These are phyloP conservation scores for Chloroclysta siterata DNA, from an alignment of 2,888 invertebrate genomes.

Conservation along the genomic window DNA sequence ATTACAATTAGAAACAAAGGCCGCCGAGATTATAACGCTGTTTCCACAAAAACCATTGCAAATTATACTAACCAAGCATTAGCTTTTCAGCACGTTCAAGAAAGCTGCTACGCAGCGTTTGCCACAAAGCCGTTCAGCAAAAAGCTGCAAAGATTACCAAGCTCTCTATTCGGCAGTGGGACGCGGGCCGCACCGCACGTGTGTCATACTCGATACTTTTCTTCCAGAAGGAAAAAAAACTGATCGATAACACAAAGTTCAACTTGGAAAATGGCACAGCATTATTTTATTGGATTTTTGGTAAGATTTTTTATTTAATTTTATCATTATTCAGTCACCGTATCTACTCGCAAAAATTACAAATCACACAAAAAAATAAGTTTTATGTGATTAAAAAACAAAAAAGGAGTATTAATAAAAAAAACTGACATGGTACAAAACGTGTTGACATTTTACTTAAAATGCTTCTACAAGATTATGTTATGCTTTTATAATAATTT, in stretches of 20 bases:
- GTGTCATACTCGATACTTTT: constrained; percentile 35
- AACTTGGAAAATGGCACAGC: constrained; percentile 52
- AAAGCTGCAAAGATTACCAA: constrained; percentile 60
- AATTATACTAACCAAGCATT: not conserved
- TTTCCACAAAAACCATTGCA: not conserved
- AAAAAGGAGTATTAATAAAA: not conserved
- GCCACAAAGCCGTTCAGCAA: constrained; percentile 53
- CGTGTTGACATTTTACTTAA: constrained; percentile 17
- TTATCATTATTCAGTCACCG: not conserved
- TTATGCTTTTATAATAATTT: constrained; percentile 3
- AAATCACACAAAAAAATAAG: no score
- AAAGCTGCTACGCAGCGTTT: constrained; percentile 45
- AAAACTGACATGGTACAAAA: not conserved
- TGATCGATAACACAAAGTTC: constrained; percentile 40
- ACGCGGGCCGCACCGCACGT: constrained; percentile 55
- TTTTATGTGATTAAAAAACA: no score
- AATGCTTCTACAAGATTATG: constrained; percentile 6
- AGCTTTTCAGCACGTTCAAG: constrained; percentile 45
- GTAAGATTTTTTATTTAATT: constrained; percentile 47
- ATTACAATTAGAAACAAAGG: no score
- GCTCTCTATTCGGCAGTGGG: constrained; percentile 57
- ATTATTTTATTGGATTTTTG: constrained; percentile 55
- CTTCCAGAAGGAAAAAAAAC: constrained; percentile 36
- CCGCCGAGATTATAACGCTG: no score
- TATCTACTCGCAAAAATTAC: not conserved